Evolutionary conservation across 1,140 invertebrate genomes (phyloP), one percentile per base, ranked within the genome.

Genomic region (Tetragnatha versicolor): DNA sequence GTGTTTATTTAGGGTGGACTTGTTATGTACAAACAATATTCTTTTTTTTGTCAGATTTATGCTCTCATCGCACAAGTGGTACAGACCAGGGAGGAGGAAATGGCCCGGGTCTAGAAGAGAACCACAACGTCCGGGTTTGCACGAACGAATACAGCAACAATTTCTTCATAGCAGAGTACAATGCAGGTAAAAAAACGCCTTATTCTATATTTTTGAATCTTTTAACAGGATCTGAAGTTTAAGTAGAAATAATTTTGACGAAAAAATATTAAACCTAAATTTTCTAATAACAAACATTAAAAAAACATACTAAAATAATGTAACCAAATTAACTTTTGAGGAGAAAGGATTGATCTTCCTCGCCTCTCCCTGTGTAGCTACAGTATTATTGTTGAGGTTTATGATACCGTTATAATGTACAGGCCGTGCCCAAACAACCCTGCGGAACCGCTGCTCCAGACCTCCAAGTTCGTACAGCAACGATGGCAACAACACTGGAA

Each of bases 391-490:
- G n/a, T n/a, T n/a, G n/a, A n/a, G n/a, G n/a, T n/a, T n/a, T n/a
- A n/a, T n/a, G n/a, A n/a, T n/a, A n/a, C n/a, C n/a, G n/a, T n/a
- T n/a, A n/a, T n/a, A n/a, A n/a, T n/a, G n/a, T n/a, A n/a, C 25
- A 82, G 81, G 69, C 53, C 65, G 79, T 61, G 81, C 78, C 47
- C 81, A 81, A 69, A 81, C 79, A 9, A 82, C 73, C 22, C 66
- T 81, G 31, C 81, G 83, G 25, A 81, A 84, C 39, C 79, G 82
- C 4, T 27, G 68, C 27, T 79, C 80, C 6, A 80, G 86, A 17
- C 84, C 86, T 1, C 81, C 84, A 27, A 87, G 86, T 81, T 86
- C 87, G 12, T 87, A 88, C 80, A 87, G 86, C 69, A 87, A 86
- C 3, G 86, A 88, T 80, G 61, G 73, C n/a, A 87, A 86, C 78